A percentile compares a stretch with the other conserved stretches of the same genome.
phyloP scores from a whole-genome alignment of 2,113 vertebrate species.

The Sminthopsis crassicaudata region DNA sequence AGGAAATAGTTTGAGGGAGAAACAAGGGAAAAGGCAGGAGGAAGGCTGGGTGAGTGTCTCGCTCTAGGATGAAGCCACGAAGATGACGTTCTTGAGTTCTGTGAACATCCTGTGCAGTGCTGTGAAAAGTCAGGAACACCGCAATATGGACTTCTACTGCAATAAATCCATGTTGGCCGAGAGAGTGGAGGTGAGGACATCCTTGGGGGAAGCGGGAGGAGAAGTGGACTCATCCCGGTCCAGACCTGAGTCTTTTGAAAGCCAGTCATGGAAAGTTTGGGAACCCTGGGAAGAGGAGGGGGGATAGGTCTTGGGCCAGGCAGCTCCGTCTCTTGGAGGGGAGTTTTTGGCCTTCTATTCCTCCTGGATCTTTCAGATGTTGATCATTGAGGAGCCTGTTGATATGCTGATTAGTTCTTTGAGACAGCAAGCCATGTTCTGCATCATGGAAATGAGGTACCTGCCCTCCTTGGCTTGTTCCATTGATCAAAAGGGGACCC shows the following conservation, averaged over 20 bases:
- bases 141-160: conserved; percentile 46
- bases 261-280: not conserved
- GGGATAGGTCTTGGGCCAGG: not conserved
- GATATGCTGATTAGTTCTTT: conserved; percentile 42
- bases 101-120: conserved; percentile 45
- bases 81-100: conserved; percentile 62
- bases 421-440: conserved; percentile 67
- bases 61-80: not conserved
- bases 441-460: conserved; percentile 67
- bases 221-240: too few relatives aligned
- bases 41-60: not conserved
- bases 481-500: not conserved
- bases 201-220: too few relatives aligned
- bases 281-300: not conserved
- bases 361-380: conserved; percentile 30
- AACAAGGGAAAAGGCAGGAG: accelerated
- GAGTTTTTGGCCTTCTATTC: not conserved
- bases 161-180: conserved; percentile 49
- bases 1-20: not conserved
- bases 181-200: conserved; percentile 68
- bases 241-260: not conserved
- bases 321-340: not conserved
- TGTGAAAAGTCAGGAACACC: not conserved
- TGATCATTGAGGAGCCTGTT: conserved; percentile 59
- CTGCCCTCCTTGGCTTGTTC: not conserved